Conservation (phyloP, 2,888 invertebrate genomes). For the Callinectes sapidus region DNA sequence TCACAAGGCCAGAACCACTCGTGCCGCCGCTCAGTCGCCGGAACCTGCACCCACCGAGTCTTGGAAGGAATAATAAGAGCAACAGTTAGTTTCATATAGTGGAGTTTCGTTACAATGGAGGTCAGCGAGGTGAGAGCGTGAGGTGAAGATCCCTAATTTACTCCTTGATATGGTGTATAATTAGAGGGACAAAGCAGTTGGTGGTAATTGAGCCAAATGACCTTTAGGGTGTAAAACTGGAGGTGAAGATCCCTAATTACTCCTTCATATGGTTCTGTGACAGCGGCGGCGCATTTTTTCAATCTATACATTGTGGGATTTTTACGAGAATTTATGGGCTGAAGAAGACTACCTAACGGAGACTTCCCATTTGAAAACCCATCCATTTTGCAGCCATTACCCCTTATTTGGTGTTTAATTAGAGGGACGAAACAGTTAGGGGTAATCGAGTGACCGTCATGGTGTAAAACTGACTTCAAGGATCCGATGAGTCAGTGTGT, state of each 20-base stretch:
- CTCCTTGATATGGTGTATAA: neutral
- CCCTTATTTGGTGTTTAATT: neutral
- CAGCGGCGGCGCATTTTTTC: no score
- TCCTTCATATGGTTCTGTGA: no score
- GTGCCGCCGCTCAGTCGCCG: neutral
- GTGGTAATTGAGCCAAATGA: neutral
- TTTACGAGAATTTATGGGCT: no score
- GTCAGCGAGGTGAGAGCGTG: neutral
- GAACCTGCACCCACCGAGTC: neutral
- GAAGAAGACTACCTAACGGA: no score
- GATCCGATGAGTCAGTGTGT: neutral
- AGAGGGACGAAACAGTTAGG: neutral
- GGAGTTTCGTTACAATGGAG: neutral
- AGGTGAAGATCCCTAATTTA: neutral
- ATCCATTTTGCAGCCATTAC: no score
- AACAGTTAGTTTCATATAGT: neutral
- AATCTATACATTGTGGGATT: no score
- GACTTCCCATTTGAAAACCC: no score
- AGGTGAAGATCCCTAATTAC: no score
- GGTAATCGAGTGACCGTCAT: neutral
- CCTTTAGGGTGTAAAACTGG: no score
- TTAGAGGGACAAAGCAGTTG: neutral
- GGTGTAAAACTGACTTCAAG: neutral
- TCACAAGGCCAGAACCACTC: neutral
- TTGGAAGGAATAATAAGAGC: neutral